These are phyloP conservation scores for Olivierus martensii DNA, from an alignment of 1,140 invertebrate genomes.

Conservation along the genomic window DNA sequence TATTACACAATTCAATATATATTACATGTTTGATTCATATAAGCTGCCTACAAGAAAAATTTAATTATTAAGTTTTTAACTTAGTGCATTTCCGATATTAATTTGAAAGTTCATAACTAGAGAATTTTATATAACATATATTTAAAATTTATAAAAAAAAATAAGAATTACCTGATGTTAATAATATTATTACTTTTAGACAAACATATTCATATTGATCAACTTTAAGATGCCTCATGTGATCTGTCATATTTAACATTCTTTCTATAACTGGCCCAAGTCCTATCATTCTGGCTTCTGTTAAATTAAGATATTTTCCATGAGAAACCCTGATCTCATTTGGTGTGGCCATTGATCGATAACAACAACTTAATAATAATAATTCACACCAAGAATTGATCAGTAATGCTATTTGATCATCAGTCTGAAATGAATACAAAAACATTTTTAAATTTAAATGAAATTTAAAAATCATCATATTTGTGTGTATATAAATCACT, in stretches of 20 bases:
- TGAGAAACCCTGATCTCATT: slow-evolving; percentile 44
- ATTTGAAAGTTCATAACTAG: too few relatives aligned
- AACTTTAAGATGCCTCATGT: slow-evolving; percentile 72
- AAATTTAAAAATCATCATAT: too few relatives aligned
- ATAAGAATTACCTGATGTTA: slow-evolving; percentile 75
- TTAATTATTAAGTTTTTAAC: too few relatives aligned
- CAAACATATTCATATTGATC: slow-evolving; percentile 94
- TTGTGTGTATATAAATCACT: too few relatives aligned
- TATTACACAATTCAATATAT: too few relatives aligned
- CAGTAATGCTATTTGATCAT: slow-evolving; percentile 90
- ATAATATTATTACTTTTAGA: slow-evolving; percentile 79
- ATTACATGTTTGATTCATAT: too few relatives aligned
- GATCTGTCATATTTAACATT: slow-evolving; percentile 88
- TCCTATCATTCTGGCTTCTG: slow-evolving; percentile 52
- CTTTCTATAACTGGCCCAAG: slow-evolving; percentile 71
- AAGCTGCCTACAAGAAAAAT: too few relatives aligned
- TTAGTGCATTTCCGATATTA: too few relatives aligned
- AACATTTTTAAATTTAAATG: too few relatives aligned
- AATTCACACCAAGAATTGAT: slow-evolving; percentile 97
- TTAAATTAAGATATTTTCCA: slow-evolving; percentile 53
- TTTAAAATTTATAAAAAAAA: too few relatives aligned
- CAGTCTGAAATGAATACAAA: slow-evolving; percentile 47
- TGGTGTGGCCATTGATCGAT: slow-evolving; percentile 68
- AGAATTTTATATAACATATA: too few relatives aligned
- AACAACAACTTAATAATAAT: slow-evolving; percentile 72